These are phyloP conservation scores for Calypte anna DNA, from an alignment of 2,113 vertebrate species.

Conservation along the genomic window DNA sequence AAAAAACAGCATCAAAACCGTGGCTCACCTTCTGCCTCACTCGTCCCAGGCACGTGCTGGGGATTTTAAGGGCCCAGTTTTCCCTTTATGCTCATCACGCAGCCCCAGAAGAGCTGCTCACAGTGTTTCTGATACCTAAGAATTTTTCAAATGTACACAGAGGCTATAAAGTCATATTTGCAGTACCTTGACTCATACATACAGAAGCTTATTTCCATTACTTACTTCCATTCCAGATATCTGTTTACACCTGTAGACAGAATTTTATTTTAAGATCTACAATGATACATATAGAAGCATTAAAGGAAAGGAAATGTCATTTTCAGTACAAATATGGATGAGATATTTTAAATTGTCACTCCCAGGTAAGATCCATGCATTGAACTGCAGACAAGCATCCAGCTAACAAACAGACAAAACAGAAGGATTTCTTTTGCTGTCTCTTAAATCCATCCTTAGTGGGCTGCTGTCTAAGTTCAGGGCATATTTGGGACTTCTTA, in stretches of 20 bases:
- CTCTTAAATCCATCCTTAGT: neutral
- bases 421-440: neutral
- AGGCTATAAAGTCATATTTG: neutral
- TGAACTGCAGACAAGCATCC: neutral
- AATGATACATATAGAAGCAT: neutral
- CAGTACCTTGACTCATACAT: neutral
- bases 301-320: neutral
- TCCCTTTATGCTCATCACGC: neutral
- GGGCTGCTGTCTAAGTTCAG: neutral
- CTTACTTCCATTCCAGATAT: neutral
- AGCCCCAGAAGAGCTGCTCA: neutral
- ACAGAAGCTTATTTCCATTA: neutral
- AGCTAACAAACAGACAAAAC: neutral
- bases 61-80: neutral
- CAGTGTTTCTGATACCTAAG: neutral
- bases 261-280: neutral
- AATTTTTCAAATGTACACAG: neutral
- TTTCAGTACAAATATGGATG: neutral
- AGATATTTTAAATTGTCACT: neutral
- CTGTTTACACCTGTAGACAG: neutral
- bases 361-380: neutral
- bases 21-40: neutral
- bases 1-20: fast-evolving
- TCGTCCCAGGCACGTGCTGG: neutral
- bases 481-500: neutral